Evolutionary conservation across 2,888 invertebrate genomes (phyloP).

Genomic region (Strigamia maritima): DNA sequence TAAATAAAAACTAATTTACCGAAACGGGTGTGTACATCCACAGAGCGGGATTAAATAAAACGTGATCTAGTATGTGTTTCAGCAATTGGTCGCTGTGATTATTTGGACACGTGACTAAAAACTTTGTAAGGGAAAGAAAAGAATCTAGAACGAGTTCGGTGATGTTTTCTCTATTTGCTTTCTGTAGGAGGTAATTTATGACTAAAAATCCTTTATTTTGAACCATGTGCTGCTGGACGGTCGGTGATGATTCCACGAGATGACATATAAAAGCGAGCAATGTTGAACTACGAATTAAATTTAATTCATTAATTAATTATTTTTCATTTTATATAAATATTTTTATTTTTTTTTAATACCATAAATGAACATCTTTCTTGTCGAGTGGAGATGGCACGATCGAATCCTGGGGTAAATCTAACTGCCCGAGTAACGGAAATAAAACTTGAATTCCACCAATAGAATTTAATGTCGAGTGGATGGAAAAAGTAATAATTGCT

Average conservation of each 20-base stretch:
- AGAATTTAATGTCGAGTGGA: constrained; percentile 97
- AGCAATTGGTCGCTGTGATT: constrained; percentile 86
- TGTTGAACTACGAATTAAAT: constrained; percentile 70
- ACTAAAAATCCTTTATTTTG: constrained; percentile 98
- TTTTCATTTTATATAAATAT: background rate
- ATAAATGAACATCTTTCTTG: constrained; percentile 83
- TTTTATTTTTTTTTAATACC: constrained; percentile 59
- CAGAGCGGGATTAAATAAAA: constrained; percentile 97
- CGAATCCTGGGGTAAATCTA: constrained; percentile 83
- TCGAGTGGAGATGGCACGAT: constrained; percentile 52
- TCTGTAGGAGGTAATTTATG: constrained; percentile 93
- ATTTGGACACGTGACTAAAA: constrained; percentile 86
- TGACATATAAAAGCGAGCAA: constrained; percentile 96
- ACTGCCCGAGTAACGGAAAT: constrained; percentile 94
- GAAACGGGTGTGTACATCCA: constrained; percentile 98
- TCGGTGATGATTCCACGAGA: constrained; percentile 91
- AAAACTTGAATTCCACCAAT: constrained; percentile 93
- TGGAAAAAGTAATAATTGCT: constrained; percentile 98
- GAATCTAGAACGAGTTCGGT: constrained; percentile 90
- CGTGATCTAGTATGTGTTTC: constrained; percentile 96
- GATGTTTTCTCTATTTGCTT: constrained; percentile 78
- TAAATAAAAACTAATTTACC: constrained; percentile 56
- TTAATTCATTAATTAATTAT: background rate
- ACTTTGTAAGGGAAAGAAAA: constrained; percentile 85
- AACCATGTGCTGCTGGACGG: constrained; percentile 98